phyloP scores from a whole-genome alignment of 2,797 vertebrate genomes.

The Dipus sagitta region DNA sequence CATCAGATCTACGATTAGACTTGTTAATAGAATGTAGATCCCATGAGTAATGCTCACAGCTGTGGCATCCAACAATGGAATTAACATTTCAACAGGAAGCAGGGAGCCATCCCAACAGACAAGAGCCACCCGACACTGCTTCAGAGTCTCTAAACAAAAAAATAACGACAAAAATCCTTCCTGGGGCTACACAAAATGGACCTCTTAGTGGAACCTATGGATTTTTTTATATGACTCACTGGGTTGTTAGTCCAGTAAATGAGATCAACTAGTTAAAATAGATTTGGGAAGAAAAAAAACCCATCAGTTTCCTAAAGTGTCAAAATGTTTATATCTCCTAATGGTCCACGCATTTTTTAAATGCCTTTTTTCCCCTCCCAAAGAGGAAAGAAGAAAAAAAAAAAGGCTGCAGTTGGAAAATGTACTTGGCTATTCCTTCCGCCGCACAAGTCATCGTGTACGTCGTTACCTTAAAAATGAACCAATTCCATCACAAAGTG shows the following conservation, averaged over 20 bases:
- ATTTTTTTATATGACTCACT: neutral
- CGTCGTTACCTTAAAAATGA: constrained; percentile 38
- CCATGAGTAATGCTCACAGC: constrained; percentile 83
- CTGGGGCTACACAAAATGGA: neutral
- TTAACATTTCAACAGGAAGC: constrained; percentile 86
- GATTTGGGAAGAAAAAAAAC: neutral
- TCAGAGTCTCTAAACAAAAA: neutral
- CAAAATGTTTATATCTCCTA: constrained; percentile 3
- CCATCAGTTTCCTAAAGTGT: neutral
- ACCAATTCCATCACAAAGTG: constrained; percentile 5
- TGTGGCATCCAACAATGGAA: constrained; percentile 80
- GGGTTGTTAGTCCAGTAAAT: neutral
- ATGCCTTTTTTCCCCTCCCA: neutral
- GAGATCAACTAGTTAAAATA: neutral
- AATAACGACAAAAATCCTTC: neutral
- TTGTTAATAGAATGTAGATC: constrained; percentile 79
- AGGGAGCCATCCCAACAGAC: constrained; percentile 71
- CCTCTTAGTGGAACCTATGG: neutral
- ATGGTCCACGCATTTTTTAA: constrained; percentile 37
- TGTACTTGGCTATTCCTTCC: neutral
- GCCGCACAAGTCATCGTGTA: neutral
- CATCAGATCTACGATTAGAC: constrained; percentile 65
- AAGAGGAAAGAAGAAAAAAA: neutral
- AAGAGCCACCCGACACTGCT: constrained; percentile 39
- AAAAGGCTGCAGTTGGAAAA: neutral